Percentiles rank a stretch among this genome's conserved stretches.
phyloP scores from a whole-genome alignment of 2,797 vertebrate genomes.

The Pelochelys cantorii region DNA sequence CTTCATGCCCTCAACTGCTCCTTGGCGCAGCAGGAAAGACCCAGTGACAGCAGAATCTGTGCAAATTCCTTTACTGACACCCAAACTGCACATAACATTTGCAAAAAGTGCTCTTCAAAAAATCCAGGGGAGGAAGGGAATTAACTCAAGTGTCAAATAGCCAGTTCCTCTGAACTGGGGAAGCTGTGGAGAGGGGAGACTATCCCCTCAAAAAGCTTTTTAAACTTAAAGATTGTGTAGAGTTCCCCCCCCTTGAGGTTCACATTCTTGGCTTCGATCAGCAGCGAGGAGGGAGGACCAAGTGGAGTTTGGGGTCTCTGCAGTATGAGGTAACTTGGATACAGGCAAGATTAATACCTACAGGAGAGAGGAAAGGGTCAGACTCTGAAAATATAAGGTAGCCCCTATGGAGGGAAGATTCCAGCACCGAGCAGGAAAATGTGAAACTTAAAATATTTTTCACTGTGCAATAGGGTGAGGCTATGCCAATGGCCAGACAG shows the following conservation, averaged over 20 bases:
- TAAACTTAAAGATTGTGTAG: no score
- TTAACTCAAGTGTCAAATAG: background rate
- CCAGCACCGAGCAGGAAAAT: background rate
- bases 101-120: background rate
- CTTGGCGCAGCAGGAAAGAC: background rate
- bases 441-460: background rate
- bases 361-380: background rate
- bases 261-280: background rate
- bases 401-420: background rate
- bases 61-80: background rate
- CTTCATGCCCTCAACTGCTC: no score
- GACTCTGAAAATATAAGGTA: background rate
- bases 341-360: background rate
- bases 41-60: background rate
- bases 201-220: background rate
- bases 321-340: background rate
- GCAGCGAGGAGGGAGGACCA: background rate
- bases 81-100: background rate
- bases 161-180: background rate
- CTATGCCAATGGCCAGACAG: background rate
- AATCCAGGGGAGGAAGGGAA: background rate
- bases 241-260: background rate
- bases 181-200: background rate
- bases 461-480: accelerated
- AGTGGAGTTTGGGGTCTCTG: background rate